A percentile compares a stretch with the other conserved stretches of the same genome.
Conservation (phyloP, 2,797 vertebrate species). For the Naso thynnoides region DNA sequence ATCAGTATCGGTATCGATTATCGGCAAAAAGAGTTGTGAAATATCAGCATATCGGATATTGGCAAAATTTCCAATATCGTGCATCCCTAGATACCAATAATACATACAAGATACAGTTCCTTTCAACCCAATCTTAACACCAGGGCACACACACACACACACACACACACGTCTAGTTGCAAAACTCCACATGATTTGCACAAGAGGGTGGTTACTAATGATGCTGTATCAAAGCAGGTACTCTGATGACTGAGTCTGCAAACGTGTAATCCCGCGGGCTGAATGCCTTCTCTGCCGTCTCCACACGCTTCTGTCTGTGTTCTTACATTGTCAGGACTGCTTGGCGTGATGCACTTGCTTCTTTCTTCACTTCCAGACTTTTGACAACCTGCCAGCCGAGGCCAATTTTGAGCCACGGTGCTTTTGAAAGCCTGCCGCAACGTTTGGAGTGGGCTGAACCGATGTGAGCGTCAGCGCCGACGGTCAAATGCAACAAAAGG, state of each 20-base stretch:
- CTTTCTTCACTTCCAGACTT: neutral
- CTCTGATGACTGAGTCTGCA: too few relatives aligned
- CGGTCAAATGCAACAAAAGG: neutral
- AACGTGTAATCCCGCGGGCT: too few relatives aligned
- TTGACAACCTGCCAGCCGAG: neutral
- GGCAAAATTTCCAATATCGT: too few relatives aligned
- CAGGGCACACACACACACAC: conserved; percentile 23
- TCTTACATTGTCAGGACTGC: neutral
- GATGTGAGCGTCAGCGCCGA: neutral
- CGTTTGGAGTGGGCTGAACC: neutral
- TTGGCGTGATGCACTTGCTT: conserved; percentile 43
- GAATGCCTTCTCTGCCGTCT: too few relatives aligned
- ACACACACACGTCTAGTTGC: neutral
- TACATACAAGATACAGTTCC: conserved; percentile 14
- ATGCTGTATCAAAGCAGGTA: too few relatives aligned
- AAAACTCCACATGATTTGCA: neutral
- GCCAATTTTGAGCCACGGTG: neutral
- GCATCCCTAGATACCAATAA: too few relatives aligned
- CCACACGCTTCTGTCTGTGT: neutral
- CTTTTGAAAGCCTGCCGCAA: neutral
- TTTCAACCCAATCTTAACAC: conserved; percentile 13
- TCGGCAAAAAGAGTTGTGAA: too few relatives aligned
- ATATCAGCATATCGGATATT: too few relatives aligned
- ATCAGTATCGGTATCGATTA: too few relatives aligned
- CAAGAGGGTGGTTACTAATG: too few relatives aligned